These are phyloP conservation scores for Sapajus apella DNA, from an alignment of 2,113 vertebrate genomes.

Conservation along the genomic window DNA sequence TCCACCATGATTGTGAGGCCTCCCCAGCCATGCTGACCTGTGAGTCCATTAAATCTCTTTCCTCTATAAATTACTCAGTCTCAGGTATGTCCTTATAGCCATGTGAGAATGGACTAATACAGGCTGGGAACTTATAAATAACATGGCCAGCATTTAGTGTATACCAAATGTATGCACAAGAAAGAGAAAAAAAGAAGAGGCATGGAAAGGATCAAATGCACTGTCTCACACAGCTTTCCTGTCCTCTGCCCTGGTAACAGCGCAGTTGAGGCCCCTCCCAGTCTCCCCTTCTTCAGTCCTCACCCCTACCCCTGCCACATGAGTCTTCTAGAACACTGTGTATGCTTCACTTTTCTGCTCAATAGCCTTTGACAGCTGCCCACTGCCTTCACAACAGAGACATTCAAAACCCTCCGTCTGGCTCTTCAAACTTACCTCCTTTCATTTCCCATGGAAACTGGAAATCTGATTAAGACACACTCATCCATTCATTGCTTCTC, in stretches of 20 bases:
- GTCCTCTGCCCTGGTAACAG: background rate
- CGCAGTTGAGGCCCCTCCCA: background rate
- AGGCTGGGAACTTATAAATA: background rate
- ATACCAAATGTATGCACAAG: background rate
- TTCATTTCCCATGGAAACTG: background rate
- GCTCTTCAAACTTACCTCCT: background rate
- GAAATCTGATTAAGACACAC: background rate
- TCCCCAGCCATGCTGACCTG: no score
- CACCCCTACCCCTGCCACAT: fast-evolving
- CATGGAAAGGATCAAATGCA: no score
- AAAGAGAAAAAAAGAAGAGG: background rate
- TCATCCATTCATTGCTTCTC: fast-evolving
- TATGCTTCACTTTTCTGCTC: background rate
- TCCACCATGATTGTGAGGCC: no score
- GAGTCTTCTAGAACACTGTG: background rate
- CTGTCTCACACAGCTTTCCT: background rate
- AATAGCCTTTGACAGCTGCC: background rate
- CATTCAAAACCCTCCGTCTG: background rate
- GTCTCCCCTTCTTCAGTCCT: background rate
- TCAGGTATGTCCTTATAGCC: no score
- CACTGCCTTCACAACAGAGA: background rate
- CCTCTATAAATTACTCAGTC: no score
- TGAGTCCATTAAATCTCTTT: no score
- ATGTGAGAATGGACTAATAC: no score
- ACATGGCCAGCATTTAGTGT: background rate